These are phyloP conservation scores for Xanthorhoe spadicearia DNA, from an alignment of 2,888 invertebrate genomes.

Conservation along the genomic window DNA sequence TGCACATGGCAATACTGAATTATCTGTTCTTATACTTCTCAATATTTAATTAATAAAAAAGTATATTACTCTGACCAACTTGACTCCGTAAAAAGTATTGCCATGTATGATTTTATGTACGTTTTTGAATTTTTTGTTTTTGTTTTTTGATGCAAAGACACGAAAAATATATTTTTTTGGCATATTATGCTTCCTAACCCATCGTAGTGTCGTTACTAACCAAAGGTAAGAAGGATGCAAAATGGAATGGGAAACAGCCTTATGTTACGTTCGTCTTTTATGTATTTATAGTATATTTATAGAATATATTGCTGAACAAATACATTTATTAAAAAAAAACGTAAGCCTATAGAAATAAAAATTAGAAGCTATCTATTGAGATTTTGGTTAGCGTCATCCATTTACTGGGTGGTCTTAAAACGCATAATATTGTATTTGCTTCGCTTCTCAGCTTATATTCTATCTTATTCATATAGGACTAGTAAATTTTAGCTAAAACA, in stretches of 20 bases:
- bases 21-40: background rate
- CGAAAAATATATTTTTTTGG: background rate
- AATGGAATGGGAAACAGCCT: background rate
- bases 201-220: slow-evolving; percentile 26
- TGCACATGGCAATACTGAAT: slow-evolving; percentile 31
- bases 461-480: too few relatives aligned
- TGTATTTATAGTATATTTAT: background rate
- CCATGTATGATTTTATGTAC: slow-evolving; percentile 11
- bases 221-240: background rate
- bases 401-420: background rate
- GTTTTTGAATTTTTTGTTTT: slow-evolving; percentile 18
- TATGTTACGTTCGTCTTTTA: slow-evolving; percentile 19
- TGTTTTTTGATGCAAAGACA: slow-evolving; percentile 11
- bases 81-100: slow-evolving; percentile 12
- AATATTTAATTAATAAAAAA: too few relatives aligned
- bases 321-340: too few relatives aligned
- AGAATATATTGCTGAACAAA: too few relatives aligned
- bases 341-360: too few relatives aligned
- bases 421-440: background rate
- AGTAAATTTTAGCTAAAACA: too few relatives aligned
- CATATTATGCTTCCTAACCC: slow-evolving; percentile 13
- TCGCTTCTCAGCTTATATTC: background rate
- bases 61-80: too few relatives aligned
- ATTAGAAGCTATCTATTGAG: too few relatives aligned
- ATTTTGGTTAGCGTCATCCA: background rate